Conservation (phyloP, 2,113 vertebrate genomes). For the Corythaeola cristata region DNA sequence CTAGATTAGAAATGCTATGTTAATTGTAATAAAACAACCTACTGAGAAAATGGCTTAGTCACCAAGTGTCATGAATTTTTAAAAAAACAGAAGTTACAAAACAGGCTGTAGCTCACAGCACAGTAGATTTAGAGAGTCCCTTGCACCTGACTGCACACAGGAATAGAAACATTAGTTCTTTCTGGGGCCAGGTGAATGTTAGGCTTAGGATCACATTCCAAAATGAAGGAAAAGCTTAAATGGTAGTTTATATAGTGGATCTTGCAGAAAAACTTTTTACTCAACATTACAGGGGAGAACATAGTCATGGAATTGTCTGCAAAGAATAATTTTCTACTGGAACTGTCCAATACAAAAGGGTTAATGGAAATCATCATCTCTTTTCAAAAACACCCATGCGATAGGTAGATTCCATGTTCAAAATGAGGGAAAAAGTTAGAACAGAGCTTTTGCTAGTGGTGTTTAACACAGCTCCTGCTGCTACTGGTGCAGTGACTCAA, state of each 20-base stretch:
- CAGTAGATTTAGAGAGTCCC: neutral
- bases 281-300: neutral
- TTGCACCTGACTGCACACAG: neutral
- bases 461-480: neutral
- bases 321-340: neutral
- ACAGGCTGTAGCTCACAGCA: neutral
- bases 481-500: neutral
- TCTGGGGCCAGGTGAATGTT: neutral
- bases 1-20: neutral
- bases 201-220: neutral
- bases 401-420: neutral
- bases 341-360: neutral
- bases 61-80: neutral
- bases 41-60: neutral
- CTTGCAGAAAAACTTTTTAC: neutral
- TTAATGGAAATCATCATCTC: neutral
- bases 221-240: neutral
- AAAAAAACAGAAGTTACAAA: neutral
- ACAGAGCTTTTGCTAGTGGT: neutral
- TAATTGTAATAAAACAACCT: neutral
- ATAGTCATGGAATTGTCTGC: neutral
- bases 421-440: neutral
- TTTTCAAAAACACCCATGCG: neutral
- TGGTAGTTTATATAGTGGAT: neutral
- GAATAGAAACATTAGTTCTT: neutral